Base-by-base conservation (phyloP, 1,140 invertebrate genomes). In the Himalopsyche phryganea region DNA sequence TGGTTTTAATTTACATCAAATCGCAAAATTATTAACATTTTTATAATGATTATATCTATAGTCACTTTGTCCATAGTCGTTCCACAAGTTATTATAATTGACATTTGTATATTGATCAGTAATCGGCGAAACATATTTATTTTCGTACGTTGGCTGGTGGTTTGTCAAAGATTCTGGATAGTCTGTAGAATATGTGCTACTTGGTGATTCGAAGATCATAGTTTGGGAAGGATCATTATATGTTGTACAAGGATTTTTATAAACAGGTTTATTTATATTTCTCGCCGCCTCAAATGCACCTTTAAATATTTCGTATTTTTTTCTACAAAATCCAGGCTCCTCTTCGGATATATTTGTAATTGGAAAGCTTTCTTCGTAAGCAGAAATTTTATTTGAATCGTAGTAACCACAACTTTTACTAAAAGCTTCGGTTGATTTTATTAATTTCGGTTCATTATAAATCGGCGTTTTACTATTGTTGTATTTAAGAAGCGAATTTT, bases 251-350 rank as follows among this genome's bases (percentile, higher is more conserved):
- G 11, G 38, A 11, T 40, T 40, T 5, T 40, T 40, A 40, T 40
- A 28, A 28, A 28, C 23, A 9, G 23, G 23, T 28, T 28, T 28
- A 28, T 28, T 28, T 5, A 28, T 28, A 40, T 40, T 78, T 62
- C 79, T 80, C 40, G 80, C 80, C 60, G 70, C 72, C 57, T 82
- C 81, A 62, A 83, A 83, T 15, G 79, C 80, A 53, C 76, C 76
- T 60, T 77, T 79, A 56, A 82, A 83, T 47, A 82, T 68, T 63
- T 81, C 77, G 45, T 81, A 83, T 67, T 82, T 82, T 66, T 73
- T 66, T 53, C 68, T 66, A 6, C 67, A 73, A 60, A 74, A 74
- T 19, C 45, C 49, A 1, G 17, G 28, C 10, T 53, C 49, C 32
- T 60, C 53, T 14, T 52, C 35, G 5, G 47, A 15, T 14, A 23